These are phyloP conservation scores for Benthosema pterotum DNA, from an alignment of 2,797 vertebrate species.

Conservation along the genomic window DNA sequence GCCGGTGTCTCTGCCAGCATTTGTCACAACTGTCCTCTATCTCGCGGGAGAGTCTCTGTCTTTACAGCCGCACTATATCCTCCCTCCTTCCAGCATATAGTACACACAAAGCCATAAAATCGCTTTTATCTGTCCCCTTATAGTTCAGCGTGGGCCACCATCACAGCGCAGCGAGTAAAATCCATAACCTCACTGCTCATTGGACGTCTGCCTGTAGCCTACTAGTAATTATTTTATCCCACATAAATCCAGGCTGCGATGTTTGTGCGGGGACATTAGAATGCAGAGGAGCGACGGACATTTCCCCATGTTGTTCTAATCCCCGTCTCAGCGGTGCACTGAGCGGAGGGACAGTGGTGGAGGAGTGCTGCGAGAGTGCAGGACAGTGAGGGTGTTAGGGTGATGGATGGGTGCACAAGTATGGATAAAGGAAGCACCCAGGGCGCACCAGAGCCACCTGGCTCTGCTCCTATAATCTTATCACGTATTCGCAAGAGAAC, in stretches of 20 bases:
- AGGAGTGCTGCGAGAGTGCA: neutral
- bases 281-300: neutral
- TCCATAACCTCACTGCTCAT: constrained; percentile 2
- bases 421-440: too few species aligned
- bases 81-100: constrained; percentile 2
- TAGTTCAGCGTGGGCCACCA: constrained; percentile 1
- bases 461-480: too few species aligned
- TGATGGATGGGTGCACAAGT: too few species aligned
- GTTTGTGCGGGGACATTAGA: constrained; percentile 2
- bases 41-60: neutral
- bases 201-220: neutral
- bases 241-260: constrained; percentile 3
- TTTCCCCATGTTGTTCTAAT: too few species aligned
- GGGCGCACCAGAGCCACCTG: too few species aligned
- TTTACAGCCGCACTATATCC: constrained; percentile 31
- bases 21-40: constrained; percentile 22
- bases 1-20: neutral
- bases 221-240: neutral
- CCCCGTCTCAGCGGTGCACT: too few species aligned
- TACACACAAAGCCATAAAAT: constrained; percentile 29
- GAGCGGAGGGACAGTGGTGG: neutral
- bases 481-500: too few species aligned
- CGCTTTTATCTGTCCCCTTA: constrained; percentile 15
- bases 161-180: neutral
- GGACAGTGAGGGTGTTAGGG: too few species aligned